Evolutionary conservation across 2,888 invertebrate species (phyloP), one percentile per base, ranked within the genome.

Genomic region (Eristalis intricaria): DNA sequence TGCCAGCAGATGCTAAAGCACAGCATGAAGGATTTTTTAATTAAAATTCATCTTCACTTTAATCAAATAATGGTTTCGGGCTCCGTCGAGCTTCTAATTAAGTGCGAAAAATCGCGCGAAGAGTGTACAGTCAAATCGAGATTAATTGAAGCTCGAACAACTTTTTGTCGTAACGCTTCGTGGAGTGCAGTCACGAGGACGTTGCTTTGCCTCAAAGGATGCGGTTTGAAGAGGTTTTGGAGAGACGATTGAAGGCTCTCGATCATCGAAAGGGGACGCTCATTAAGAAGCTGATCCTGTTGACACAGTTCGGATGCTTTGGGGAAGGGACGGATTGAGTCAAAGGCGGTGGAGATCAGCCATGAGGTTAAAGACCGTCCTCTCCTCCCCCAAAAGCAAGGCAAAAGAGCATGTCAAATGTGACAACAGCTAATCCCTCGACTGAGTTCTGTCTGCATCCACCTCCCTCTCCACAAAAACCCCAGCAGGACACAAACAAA

Each of bases 11-110:
- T 80, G 79, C 78, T 43, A 69, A 50, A 29, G 61, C 58, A 74
- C 38, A n/a, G 66, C 50, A 22, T 26, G 87, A 89, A 90, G 90
- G 90, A 91, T 91, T 92, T 92, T 50, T 92, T 92, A 92, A 92
- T 92, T 92, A 92, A 92, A 92, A 92, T 92, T 92, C 92, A 92
- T 92, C 92, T 92, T 91, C 91, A 91, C 91, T 92, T 92, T 92
- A 92, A 92, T 92, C 92, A 92, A 92, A 92, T 92, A 91, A 92
- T 91, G 91, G 90, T 90, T 90, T 88, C 84, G 77, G 89, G 89
- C 90, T 86, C 76, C 87, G 84, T 73, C 87, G 84, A 64, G 89
- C 90, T 92, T 92, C 92, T 92, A 92, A 92, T 92, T 92, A 92
- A 92, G 92, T 92, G 92, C 91, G 92, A 92, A 92, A 91, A 92